A percentile compares a stretch with the other conserved stretches of the same genome.
Evolutionary conservation across 2,113 vertebrate species (phyloP).

Genomic region (Gulo gulo): DNA sequence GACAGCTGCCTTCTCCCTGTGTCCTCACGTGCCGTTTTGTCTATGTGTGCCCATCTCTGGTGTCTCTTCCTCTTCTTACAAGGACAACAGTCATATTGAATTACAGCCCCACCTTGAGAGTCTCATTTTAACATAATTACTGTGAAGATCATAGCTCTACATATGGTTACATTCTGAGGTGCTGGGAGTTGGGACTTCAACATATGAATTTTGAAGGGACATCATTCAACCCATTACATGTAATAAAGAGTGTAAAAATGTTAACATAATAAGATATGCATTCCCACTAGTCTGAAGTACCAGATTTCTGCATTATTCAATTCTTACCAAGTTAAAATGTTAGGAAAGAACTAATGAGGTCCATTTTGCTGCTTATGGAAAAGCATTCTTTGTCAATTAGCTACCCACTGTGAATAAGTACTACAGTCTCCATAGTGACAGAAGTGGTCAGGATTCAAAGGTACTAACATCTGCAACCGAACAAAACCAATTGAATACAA

Average conservation of each 20-base stretch:
- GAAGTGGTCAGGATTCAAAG: not conserved
- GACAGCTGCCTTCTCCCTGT: not conserved
- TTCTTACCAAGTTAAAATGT: not conserved
- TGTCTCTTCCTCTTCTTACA: not conserved
- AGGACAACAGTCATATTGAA: not conserved
- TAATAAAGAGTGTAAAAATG: not conserved
- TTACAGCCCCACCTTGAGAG: not conserved
- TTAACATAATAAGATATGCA: not conserved
- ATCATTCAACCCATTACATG: not conserved
- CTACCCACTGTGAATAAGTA: not conserved
- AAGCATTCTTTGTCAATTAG: constrained; percentile 37
- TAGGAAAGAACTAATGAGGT: not conserved
- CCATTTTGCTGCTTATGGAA: constrained; percentile 13
- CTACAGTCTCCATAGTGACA: constrained; percentile 19
- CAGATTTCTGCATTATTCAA: not conserved
- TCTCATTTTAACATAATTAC: not conserved
- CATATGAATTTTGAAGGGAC: not conserved
- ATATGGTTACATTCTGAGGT: not conserved
- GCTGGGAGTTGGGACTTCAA: not conserved
- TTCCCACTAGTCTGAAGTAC: not conserved
- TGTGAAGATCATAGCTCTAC: not conserved
- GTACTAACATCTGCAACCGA: not conserved
- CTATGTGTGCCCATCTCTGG: not conserved
- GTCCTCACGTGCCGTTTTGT: not conserved
- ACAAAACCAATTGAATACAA: constrained; percentile 13